Conservation (phyloP, 2,797 vertebrate species). For the Streptopelia turtur region DNA sequence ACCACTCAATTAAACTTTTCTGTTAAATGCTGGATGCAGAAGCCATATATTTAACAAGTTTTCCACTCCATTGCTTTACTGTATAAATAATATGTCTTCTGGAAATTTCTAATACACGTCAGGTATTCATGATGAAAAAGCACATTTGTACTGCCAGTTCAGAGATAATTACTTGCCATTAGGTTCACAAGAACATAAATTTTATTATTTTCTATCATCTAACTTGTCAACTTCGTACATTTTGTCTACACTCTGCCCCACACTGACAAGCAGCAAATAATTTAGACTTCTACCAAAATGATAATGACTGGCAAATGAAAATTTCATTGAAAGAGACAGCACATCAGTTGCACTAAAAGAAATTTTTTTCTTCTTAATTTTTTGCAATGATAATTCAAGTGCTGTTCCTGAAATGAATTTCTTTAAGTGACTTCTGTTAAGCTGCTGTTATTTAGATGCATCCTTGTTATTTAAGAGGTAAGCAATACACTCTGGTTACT, state of each 20-base stretch:
- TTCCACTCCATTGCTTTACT: constrained; percentile 67
- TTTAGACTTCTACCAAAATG: constrained; percentile 73
- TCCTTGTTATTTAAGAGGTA: constrained; percentile 17
- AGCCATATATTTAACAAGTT: constrained; percentile 60
- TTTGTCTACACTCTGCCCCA: constrained; percentile 72
- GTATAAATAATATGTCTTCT: constrained; percentile 74
- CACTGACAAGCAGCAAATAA: constrained; percentile 73
- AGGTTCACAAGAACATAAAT: constrained; percentile 77
- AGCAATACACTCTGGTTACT: neutral
- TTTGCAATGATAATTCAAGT: neutral
- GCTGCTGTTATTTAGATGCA: neutral
- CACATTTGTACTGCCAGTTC: constrained; percentile 77
- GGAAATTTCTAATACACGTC: constrained; percentile 75
- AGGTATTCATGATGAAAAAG: constrained; percentile 77
- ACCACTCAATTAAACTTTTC: constrained; percentile 72
- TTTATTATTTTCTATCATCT: constrained; percentile 78
- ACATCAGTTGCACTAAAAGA: constrained; percentile 52
- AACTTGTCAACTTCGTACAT: constrained; percentile 68
- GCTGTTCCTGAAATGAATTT: constrained; percentile 31
- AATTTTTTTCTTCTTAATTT: constrained; percentile 1
- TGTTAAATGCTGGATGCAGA: constrained; percentile 62
- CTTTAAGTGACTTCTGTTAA: neutral
- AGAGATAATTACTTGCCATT: constrained; percentile 82
- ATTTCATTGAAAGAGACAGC: constrained; percentile 67
- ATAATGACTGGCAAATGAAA: constrained; percentile 76